Base-by-base conservation (phyloP, 2,888 invertebrate genomes). In the Zelleria hepariella region DNA sequence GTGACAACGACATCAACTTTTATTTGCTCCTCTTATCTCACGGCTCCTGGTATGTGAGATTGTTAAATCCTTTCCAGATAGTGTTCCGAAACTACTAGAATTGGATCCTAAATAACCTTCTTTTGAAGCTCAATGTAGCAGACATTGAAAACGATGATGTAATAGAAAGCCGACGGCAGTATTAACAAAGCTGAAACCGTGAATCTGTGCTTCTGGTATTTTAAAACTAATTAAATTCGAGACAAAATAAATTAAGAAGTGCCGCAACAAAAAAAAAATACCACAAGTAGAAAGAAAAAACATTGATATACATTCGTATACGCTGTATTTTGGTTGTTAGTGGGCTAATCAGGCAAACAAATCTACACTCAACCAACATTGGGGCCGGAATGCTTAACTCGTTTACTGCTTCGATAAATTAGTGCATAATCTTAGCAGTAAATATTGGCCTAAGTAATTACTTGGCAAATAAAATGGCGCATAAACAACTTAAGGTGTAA, bases 21-120 rank as follows among this genome's bases (percentile, higher is more conserved):
- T 86, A 86, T 87, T 87, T 87, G 81, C 73, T 70, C 72, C 70
- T 70, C 68, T 75, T 86, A 86, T 86, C 86, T 71, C 67, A 63
- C 61, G 60, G 75, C 82, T 82, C 68, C 82, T 74, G 86, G 82
- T 81, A 84, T 83, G 85, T 76, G 71, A 75, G 77, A 68, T 66
- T 67, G 69, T 69, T 84, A 83, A 85, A 82, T 81, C 73, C 64
- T 63, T 21, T 47, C 52, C 49, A 21, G 64, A 67, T 69, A 86
- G 84, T 78, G 69, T 69, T 64, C 58, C 57, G 63, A 63, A 67
- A 77, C 76, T 77, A 71, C 62, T 73, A 81, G 80, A 83, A 67
- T 62, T 48, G 32, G 15, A 15, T 10, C 32, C 32, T 42, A 1
- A n/a, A 15, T 15, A 42, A 42, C 10, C 8, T 42, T 42, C 3